Conservation (phyloP, 2,888 invertebrate species). For the Dasysyrphus albostriatus region DNA sequence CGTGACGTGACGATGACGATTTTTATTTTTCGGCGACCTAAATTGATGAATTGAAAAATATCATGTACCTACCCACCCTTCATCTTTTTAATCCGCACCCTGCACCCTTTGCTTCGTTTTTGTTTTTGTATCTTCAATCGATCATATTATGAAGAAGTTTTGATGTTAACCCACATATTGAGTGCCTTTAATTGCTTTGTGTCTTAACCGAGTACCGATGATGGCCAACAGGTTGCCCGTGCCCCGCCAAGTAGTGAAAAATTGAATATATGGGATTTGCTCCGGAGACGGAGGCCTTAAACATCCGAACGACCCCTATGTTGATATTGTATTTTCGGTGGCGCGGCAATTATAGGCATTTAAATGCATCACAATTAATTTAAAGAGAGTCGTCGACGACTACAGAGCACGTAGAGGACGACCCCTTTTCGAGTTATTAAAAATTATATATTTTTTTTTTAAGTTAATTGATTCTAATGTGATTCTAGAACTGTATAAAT, state of each 20-base stretch:
- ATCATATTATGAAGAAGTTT: constrained; percentile 37
- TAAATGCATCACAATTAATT: constrained; percentile 72
- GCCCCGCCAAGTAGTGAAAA: neutral
- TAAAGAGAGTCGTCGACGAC: neutral
- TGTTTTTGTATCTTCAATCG: constrained; percentile 24
- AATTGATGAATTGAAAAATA: constrained; percentile 68
- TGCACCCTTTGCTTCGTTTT: constrained; percentile 13
- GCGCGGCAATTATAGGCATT: constrained; percentile 67
- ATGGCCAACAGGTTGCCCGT: constrained; percentile 70
- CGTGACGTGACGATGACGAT: constrained; percentile 62
- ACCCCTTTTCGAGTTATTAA: constrained; percentile 72
- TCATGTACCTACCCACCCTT: neutral
- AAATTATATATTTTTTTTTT: constrained; percentile 63
- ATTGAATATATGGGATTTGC: constrained; percentile 48
- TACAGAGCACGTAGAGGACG: constrained; percentile 4
- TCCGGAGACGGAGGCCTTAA: neutral
- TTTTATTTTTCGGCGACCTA: constrained; percentile 65
- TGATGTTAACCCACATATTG: constrained; percentile 69
- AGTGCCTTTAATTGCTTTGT: constrained; percentile 69
- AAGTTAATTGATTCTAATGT: constrained; percentile 74
- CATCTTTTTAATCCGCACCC: neutral
- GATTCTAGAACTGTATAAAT: constrained; percentile 39
- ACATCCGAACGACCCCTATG: constrained; percentile 65
- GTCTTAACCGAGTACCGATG: constrained; percentile 58
- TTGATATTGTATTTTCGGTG: constrained; percentile 71